Base-by-base conservation (phyloP, 2,113 vertebrate genomes). In the Etia nguti region DNA sequence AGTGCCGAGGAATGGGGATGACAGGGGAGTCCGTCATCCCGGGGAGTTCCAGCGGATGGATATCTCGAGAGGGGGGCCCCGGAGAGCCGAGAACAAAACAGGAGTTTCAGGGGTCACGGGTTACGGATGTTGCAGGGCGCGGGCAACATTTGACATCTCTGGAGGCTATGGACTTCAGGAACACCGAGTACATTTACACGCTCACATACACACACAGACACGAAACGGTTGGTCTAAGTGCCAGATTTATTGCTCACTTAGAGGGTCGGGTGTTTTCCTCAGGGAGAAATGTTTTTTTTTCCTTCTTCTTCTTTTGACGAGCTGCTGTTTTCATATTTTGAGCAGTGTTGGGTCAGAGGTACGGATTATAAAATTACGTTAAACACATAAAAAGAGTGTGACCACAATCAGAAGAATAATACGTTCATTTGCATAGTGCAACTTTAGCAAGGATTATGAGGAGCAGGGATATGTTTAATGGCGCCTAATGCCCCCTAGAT, bases 171-270 rank as follows among this genome's bases (percentile, higher is more conserved):
- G 91, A 84, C 84, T 88, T 80, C 81, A 88, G 48, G 79, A 62
- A 90, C 90, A 79, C 73, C 10, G 86, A 91, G 75, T 85, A 89
- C 84, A 88, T 94, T 93, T 88, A 88, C 87, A 93, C 87, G 34
- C 86, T 89, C 87, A 82, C 81, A 86, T 18, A 81, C 83, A 87
- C 84, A 91, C 86, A 34, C 85, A 80, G 65, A 75, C 43, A 80
- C 8, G 26, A 15, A 86, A 41, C 57, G 70, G 54, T 29, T 59
- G 79, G 36, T 56, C 41, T 89, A 90, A 91, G 93, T 92, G 90
- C 90, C 38, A 89, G 90, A 94, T 95, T 94, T 95, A 95, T 92
- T 90, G 89, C 92, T 92, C 89, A 86, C 93, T 91, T 89, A 93
- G 34, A 81, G 83, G 88, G 60, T 16, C 3, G 87, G 85, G 82